Evolutionary conservation across 2,797 vertebrate genomes (phyloP), one percentile per base, ranked within the genome.

Genomic region (Dendrocincla tyrannina): DNA sequence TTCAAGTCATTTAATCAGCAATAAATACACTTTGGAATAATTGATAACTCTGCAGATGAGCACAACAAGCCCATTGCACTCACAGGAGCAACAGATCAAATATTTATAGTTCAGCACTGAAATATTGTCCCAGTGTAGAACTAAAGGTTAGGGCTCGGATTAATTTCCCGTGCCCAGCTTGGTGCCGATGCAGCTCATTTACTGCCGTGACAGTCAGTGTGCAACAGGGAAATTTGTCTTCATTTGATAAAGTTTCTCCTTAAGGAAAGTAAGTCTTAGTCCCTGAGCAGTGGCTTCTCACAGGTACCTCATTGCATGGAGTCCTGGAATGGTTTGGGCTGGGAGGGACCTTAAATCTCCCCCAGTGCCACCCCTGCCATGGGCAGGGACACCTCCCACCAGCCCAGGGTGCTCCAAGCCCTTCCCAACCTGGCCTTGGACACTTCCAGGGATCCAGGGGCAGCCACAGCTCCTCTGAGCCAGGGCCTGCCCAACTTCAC

Each of bases 31-130:
- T 77, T 64, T 5, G 73, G 74, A 41, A 80, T 91, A 94, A 92
- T 67, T 95, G 90, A 85, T 85, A 84, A 59, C 62, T 23, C 17
- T 72, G 86, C 91, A 78, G 90, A 94, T n/a, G 60, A 89, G 47
- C 88, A 93, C 78, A 85, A 46, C 87, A 83, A 94, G 67, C 60
- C 66, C 75, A 52, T 78, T 77, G 30, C n/a, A 18, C 47, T 89
- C 76, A 23, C 60, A 76, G 81, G 93, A 80, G 66, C 80, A 75
- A n/a, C 60, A 56, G 91, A 93, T 93, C 79, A 69, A 62, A 70
- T 93, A 96, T 95, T 96, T 97, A 88, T 75, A 17, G 68, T 62
- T 84, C 49, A 79, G 77, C 59, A 14, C 62, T 50, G 52, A 82
- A 41, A 47, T 74, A 24, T n/a, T 62, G 84, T 42, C 68, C 22